These are phyloP conservation scores for Hippoglossus hippoglossus DNA, from an alignment of 2,797 vertebrate genomes.

Conservation along the genomic window DNA sequence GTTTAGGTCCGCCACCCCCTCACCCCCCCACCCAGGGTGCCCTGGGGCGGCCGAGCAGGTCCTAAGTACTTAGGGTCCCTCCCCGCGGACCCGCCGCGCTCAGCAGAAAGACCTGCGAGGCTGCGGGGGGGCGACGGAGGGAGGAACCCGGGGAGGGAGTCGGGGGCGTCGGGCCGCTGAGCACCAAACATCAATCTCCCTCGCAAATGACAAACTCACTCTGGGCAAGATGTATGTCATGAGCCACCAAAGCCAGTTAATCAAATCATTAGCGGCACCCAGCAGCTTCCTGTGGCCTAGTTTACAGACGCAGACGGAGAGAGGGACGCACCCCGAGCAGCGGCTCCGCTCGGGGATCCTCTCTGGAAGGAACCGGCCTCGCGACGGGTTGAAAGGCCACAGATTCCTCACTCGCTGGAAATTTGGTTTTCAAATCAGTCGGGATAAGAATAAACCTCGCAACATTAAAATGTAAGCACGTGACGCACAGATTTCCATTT, in stretches of 20 bases:
- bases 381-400: constrained; percentile 20
- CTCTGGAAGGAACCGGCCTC: not conserved
- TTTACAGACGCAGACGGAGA: constrained; percentile 57
- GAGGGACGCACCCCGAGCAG: not conserved
- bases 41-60: constrained; percentile 47
- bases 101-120: constrained; percentile 70
- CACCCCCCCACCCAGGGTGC: constrained; percentile 20
- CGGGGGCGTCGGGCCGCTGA: constrained; percentile 35
- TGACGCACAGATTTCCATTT: too few species aligned
- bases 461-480: not conserved
- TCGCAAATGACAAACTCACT: constrained; percentile 77
- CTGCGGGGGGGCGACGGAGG: not conserved
- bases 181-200: constrained; percentile 76
- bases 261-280: constrained; percentile 79
- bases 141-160: constrained; percentile 8
- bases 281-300: constrained; percentile 68
- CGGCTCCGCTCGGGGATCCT: not conserved
- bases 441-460: not conserved
- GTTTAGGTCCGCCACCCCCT: constrained; percentile 30
- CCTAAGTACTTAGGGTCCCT: constrained; percentile 65
- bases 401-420: not conserved
- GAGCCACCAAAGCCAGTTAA: constrained; percentile 78
- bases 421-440: constrained; percentile 5
- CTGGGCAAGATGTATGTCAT: constrained; percentile 82
- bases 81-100: constrained; percentile 65